phyloP scores from a whole-genome alignment of 2,113 vertebrate genomes.

The Lepidothrix coronata region DNA sequence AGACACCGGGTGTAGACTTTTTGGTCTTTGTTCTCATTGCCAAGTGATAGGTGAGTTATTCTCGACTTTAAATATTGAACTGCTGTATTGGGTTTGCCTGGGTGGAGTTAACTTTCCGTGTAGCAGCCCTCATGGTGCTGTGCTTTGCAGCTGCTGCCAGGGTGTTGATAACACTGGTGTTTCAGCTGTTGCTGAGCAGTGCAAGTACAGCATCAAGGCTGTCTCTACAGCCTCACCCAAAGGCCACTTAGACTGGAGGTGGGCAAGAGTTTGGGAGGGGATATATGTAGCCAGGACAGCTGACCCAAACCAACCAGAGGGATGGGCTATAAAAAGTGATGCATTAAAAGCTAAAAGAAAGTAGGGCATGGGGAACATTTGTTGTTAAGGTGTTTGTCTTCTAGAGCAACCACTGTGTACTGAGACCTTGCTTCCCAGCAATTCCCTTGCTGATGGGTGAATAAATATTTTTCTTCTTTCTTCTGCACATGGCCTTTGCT shows the following conservation, averaged over 20 bases:
- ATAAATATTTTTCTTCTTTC: not conserved
- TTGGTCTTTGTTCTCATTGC: not conserved
- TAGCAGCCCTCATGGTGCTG: not conserved
- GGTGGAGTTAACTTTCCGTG: not conserved
- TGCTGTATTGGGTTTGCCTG: not conserved
- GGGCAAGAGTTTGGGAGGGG: not conserved
- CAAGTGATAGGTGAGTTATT: not conserved
- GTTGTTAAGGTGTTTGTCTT: not conserved
- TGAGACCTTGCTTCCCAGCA: not conserved
- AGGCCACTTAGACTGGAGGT: not conserved
- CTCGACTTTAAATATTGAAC: not conserved
- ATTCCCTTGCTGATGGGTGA: not conserved
- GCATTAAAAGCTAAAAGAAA: not conserved
- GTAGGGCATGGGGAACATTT: accelerated
- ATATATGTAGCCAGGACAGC: accelerated
- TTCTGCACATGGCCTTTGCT: not conserved
- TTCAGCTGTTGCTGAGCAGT: not conserved
- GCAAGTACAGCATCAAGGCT: not conserved
- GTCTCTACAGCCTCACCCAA: not conserved
- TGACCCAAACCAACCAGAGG: not conserved
- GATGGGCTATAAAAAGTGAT: not conserved
- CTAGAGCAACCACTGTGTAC: not conserved
- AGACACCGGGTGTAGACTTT: not conserved
- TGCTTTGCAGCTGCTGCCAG: not conserved
- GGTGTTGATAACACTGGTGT: not conserved